A percentile compares a stretch with the other conserved stretches of the same genome.
phyloP scores from a whole-genome alignment of 2,797 vertebrate species.

The Micropoecilia bifurca region DNA sequence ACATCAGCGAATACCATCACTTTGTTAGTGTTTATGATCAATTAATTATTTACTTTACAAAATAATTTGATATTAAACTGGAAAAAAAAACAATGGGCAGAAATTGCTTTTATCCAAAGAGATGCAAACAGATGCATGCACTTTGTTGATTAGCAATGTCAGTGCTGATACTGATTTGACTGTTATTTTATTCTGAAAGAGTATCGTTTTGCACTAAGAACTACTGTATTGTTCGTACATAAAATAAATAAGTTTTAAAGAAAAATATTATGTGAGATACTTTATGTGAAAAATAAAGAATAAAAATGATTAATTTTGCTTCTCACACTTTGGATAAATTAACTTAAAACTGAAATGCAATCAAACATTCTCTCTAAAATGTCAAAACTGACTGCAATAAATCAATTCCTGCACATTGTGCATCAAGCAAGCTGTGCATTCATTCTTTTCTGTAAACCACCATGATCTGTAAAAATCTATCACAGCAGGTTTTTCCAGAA shows the following conservation, averaged over 20 bases:
- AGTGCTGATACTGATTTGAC: background rate
- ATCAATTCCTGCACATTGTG: background rate
- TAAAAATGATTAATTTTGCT: too few relatives aligned
- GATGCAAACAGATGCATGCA: background rate
- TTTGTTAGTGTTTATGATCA: background rate
- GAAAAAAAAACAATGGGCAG: background rate
- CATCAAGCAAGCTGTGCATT: background rate
- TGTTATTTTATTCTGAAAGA: background rate
- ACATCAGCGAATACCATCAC: conserved; percentile 13
- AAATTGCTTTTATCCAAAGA: background rate
- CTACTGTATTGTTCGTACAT: background rate
- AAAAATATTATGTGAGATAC: background rate
- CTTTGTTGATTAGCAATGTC: background rate
- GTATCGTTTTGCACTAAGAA: background rate
- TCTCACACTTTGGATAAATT: background rate
- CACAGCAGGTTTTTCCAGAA: conserved; percentile 9
- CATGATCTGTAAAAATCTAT: background rate
- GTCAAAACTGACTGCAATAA: background rate
- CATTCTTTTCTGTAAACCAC: conserved; percentile 1
- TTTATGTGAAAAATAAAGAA: too few relatives aligned
- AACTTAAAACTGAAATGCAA: background rate
- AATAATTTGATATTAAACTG: conserved; percentile 1
- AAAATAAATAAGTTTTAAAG: conserved; percentile 32
- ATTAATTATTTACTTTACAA: background rate
- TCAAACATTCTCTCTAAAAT: background rate